Evolutionary conservation across 2,888 invertebrate genomes (phyloP), one percentile per base, ranked within the genome.

Genomic region (Phalera bucephala): DNA sequence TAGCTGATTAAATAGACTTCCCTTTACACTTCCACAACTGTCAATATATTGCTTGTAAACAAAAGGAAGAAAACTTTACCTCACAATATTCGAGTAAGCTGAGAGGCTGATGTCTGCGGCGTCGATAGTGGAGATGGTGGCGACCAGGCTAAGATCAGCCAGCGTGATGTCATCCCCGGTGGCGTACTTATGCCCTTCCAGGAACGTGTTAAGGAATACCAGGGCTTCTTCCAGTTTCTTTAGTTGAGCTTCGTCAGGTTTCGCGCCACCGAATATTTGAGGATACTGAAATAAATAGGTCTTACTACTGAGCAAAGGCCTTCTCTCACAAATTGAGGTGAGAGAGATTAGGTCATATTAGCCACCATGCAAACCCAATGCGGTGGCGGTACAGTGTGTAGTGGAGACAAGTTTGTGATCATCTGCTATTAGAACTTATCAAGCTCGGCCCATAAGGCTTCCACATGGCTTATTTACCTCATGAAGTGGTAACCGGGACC

Each of bases 111-210:
- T 91, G 0, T 79, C 83, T 17, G 88, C 74, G 33, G 91, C 92
- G 50, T 94, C 94, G 17, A 91, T 90, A 6, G 93, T 93, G 0
- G 95, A 92, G 0, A 95, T 89, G 0, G 92, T 91, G 0, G 94
- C 91, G 7, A 92, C 91, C 5, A 95, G 71, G 5, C 92, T 72
- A 26, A 95, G 79, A 75, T 96, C 96, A 5, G 96, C 96, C 7
- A 96, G 66, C 1, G 95, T 95, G 36, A 95, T 72, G 9, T 88
- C 76, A 13, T 92, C 82, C 1, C 95, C 95, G 0, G 93, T 94
- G 1, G 89, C 92, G 70, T 92, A 96, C 31, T 90, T 80, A 31
- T 91, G 80, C 1, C 91, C 92, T 23, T 92, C 91, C 13, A 96
- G 83, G 80, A 94, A 94, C 0, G 75, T 91, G 48, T 96, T 91